Percentiles rank a stretch among this genome's conserved stretches.
Evolutionary conservation across 2,888 invertebrate species (phyloP).

Genomic region (Hirudinaria manillensis): DNA sequence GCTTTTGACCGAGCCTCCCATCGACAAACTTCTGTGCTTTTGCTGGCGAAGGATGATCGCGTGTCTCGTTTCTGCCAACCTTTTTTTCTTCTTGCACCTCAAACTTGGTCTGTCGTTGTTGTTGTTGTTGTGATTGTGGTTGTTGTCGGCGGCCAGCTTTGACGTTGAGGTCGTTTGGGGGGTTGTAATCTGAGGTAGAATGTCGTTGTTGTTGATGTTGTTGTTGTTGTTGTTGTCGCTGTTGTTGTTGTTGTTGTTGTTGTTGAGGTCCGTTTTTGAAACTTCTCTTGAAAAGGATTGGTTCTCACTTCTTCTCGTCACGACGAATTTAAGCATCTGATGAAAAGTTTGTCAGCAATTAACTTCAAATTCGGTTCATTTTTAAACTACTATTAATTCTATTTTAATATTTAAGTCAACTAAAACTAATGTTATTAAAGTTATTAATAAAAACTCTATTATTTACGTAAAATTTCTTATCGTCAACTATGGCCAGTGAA

Average conservation of each 20-base stretch:
- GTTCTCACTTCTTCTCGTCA: too few species aligned
- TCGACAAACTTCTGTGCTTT: not conserved
- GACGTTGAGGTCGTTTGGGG: not conserved
- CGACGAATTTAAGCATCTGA: too few species aligned
- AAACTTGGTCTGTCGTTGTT: not conserved
- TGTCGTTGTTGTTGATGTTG: slow-evolving; percentile 1
- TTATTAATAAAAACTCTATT: too few species aligned
- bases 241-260: slow-evolving; percentile 9
- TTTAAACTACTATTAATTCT: too few species aligned
- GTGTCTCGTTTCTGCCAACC: not conserved
- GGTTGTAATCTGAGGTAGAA: not conserved
- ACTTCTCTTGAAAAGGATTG: too few species aligned
- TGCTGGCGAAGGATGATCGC: not conserved
- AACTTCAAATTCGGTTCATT: too few species aligned
- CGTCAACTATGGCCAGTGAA: too few species aligned
- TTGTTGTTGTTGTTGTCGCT: slow-evolving; percentile 1
- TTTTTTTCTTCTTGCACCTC: not conserved
- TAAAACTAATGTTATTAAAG: too few species aligned
- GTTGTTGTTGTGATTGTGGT: slow-evolving; percentile 1
- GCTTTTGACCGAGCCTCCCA: not conserved
- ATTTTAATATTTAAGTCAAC: too few species aligned
- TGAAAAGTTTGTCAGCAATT: too few species aligned
- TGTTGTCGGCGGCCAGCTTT: not conserved
- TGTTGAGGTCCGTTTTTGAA: too few species aligned
- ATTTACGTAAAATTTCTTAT: too few species aligned